Conservation (phyloP, 2,113 vertebrate species). For the Procavia capensis region DNA sequence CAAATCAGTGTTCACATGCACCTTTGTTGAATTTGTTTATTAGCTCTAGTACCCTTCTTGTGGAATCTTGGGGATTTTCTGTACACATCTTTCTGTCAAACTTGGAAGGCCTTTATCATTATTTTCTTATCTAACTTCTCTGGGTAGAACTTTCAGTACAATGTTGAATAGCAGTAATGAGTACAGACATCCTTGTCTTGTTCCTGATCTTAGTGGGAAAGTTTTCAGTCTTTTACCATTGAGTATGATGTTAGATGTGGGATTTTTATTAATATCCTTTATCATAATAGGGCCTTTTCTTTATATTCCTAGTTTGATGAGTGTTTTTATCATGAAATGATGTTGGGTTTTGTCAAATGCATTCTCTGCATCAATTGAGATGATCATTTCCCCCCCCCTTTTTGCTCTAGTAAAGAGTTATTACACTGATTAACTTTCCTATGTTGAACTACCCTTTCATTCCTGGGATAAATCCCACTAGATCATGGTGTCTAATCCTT, state of each 20-base stretch:
- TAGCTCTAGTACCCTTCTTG: not conserved
- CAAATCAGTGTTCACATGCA: not conserved
- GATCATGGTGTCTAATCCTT: no score
- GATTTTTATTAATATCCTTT: not conserved
- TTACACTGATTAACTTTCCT: not conserved
- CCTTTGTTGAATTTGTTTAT: not conserved
- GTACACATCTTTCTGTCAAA: not conserved
- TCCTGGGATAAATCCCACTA: not conserved
- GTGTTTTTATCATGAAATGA: not conserved
- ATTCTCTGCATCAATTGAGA: not conserved
- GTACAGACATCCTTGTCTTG: not conserved
- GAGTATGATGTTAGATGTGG: not conserved
- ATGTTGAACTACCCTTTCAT: not conserved
- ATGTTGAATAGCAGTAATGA: not conserved
- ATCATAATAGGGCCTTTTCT: not conserved
- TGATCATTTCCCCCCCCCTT: not conserved
- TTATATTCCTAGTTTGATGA: not conserved
- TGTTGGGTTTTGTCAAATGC: not conserved
- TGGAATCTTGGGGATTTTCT: not conserved
- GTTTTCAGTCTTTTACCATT: not conserved
- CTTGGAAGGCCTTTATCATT: not conserved
- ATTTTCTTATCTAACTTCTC: not conserved
- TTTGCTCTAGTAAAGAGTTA: not conserved
- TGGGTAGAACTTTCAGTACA: not conserved
- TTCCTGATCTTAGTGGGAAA: not conserved